Percentiles rank a stretch among this genome's conserved stretches.
These are phyloP conservation scores for Drosophila subquinaria DNA, from an alignment of 2,888 invertebrate species.

Conservation along the genomic window DNA sequence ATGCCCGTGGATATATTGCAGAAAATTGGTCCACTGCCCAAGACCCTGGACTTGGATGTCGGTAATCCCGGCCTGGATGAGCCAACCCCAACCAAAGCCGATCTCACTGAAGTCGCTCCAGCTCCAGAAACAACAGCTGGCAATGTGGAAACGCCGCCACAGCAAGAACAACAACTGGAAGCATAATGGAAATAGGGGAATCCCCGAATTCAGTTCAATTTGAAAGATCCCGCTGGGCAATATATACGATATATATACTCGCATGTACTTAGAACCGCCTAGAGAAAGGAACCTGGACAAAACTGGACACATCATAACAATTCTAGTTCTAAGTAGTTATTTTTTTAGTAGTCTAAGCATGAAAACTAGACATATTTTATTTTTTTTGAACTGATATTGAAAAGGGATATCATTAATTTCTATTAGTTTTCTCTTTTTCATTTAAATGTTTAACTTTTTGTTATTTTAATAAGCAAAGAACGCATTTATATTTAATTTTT, in stretches of 20 bases:
- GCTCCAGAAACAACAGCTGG: background rate
- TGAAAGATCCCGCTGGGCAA: constrained; percentile 10
- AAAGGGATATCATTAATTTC: constrained; percentile 18
- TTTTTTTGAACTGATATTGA: constrained; percentile 13
- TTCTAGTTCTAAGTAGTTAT: constrained; percentile 45
- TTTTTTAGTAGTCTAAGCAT: constrained; percentile 26
- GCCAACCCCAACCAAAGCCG: constrained; percentile 18
- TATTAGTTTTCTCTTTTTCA: constrained; percentile 1
- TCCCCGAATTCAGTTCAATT: constrained; percentile 3
- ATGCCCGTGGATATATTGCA: constrained; percentile 72
- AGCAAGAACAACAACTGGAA: constrained; percentile 30
- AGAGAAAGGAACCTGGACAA: constrained; percentile 15
- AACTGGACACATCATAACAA: constrained; percentile 44
- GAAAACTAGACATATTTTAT: constrained; percentile 35
- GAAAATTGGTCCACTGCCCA: constrained; percentile 63
- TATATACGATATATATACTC: constrained; percentile 4
- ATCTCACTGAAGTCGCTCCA: constrained; percentile 42
- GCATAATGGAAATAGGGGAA: constrained; percentile 23
- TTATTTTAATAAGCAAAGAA: constrained; percentile 29
- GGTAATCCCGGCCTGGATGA: constrained; percentile 37
- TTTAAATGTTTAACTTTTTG: background rate
- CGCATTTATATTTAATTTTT: constrained; percentile 58
- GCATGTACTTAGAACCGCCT: constrained; percentile 36
- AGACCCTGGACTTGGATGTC: constrained; percentile 64
- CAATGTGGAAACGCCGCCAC: constrained; percentile 9